A percentile compares a stretch with the other conserved stretches of the same genome.
phyloP scores from a whole-genome alignment of 2,797 vertebrate genomes.

The Botia almorhae region DNA sequence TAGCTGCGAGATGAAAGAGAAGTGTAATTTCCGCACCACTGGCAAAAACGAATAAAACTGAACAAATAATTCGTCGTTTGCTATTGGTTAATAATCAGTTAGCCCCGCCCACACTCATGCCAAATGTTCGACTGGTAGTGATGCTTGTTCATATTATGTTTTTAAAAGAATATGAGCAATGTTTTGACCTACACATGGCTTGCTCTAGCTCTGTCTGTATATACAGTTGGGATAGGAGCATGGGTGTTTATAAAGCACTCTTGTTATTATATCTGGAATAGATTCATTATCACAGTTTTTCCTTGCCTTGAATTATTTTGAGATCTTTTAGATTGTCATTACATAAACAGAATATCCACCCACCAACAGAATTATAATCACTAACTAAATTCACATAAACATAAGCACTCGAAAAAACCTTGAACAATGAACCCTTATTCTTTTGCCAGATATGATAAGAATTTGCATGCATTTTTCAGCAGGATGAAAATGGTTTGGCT shows the following conservation, averaged over 20 bases:
- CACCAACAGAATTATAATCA: background rate
- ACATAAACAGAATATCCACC: conserved; percentile 8
- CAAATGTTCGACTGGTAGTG: background rate
- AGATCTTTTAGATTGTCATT: conserved; percentile 12
- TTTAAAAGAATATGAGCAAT: no score
- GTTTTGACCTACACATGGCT: no score
- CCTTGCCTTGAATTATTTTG: conserved; percentile 5
- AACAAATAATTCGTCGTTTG: background rate
- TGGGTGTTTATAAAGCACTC: no score
- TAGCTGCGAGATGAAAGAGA: background rate
- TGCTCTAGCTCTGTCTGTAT: background rate
- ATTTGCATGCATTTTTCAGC: conserved; percentile 57
- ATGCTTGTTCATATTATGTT: no score
- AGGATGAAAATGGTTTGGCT: conserved; percentile 36
- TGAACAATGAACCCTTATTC: background rate
- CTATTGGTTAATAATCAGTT: background rate
- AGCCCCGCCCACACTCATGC: background rate
- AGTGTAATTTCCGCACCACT: background rate
- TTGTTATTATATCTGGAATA: background rate
- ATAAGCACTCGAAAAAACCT: background rate
- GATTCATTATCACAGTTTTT: conserved; percentile 8
- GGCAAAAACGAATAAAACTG: background rate
- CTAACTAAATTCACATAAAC: background rate
- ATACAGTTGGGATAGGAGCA: no score
- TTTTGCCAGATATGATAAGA: conserved; percentile 58